phyloP scores from a whole-genome alignment of 1,140 invertebrate genomes.

The Muscidifurax raptorellus region DNA sequence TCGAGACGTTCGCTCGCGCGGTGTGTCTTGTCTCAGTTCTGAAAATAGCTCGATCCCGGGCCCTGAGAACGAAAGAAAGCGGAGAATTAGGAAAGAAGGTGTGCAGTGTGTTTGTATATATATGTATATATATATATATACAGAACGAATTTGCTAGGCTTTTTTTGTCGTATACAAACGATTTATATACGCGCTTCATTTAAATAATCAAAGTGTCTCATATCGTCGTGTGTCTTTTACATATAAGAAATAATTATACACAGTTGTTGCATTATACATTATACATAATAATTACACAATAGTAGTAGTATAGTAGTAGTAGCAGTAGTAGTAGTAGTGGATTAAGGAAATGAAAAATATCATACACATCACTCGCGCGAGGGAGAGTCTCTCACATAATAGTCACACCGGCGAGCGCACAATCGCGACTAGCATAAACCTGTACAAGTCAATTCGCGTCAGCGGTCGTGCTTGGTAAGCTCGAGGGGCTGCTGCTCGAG shows the following conservation, averaged over 20 bases:
- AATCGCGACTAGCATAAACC: neutral
- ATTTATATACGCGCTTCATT: constrained; percentile 60
- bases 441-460: neutral
- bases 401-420: neutral
- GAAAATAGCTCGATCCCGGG: constrained; percentile 25
- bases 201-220: constrained; percentile 68
- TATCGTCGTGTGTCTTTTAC: constrained; percentile 59
- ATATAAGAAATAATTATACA: constrained; percentile 61
- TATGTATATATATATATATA: too few species aligned
- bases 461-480: constrained; percentile 73
- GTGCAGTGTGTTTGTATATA: too few species aligned
- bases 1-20: constrained; percentile 62
- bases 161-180: constrained; percentile 67
- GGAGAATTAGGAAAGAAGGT: too few species aligned
- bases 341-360: too few species aligned
- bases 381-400: neutral
- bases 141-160: too few species aligned
- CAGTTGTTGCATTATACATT: too few species aligned
- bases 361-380: too few species aligned
- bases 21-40: constrained; percentile 43
- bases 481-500: constrained; percentile 73
- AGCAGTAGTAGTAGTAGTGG: too few species aligned
- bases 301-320: neutral
- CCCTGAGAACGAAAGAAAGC: neutral
- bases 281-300: neutral